Evolutionary conservation across 2,797 vertebrate genomes (phyloP), one percentile per base, ranked within the genome.

Genomic region (Sebastiscus tertius): DNA sequence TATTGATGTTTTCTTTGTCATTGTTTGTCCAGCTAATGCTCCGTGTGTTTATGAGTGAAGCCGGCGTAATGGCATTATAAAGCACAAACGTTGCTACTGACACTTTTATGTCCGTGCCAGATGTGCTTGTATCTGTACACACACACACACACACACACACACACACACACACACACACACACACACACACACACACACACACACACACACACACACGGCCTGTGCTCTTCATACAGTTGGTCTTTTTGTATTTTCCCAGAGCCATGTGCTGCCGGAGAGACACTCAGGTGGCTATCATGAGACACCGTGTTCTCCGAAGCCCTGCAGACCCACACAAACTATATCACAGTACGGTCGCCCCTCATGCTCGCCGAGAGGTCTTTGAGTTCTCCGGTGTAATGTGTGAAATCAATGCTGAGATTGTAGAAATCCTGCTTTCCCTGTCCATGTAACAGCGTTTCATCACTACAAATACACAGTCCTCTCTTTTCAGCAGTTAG

Each of bases 211-310:
- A 13, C 22, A 46, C 75, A 54, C 49, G 12, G 14, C 11, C 72
- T 76, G 42, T 59, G 36, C 80, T 87, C 74, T 85, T 42, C 54
- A 76, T 83, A 95, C 94, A 95, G 81, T 87, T 82, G 85, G 59
- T 16, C 78, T 82, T 83, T 89, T 91, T 95, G 93, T 95, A 9
- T 89, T 89, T 86, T 87, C 77, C 68, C 74, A 62, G 76, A 84
- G 87, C 83, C 88, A 82, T 89, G 90, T 89, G 91, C 89, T 89
- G 91, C 89, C 66, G 2, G 33, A 80, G 84, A 91, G 87, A 89
- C 79, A 24, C 89, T 96, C 94, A 95, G 94, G 94, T 95, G 95
- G 88, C 75, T 76, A 70, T 95, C 95, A 96, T 93, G 88, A 91
- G 94, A 94, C 86, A 77, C 83, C n/a, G 62, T 78, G 77, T 81